Base-by-base conservation (phyloP, 2,113 vertebrate species). In the Anoplopoma fimbria region DNA sequence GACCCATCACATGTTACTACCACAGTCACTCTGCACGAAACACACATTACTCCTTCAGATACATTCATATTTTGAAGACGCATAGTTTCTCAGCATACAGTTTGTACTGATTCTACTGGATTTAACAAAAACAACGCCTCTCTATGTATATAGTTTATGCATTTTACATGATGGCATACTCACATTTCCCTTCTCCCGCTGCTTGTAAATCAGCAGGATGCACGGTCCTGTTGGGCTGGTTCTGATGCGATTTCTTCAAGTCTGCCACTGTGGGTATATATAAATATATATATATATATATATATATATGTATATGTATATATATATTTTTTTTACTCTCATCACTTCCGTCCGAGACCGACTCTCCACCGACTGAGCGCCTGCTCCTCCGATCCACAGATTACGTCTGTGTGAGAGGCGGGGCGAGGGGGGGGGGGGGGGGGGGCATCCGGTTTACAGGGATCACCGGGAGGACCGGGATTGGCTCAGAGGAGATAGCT, bases 401-500 rank as follows among this genome's bases (percentile, higher is more conserved):
- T 86, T 83, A 90, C 90, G 90, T 91, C 81, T 75, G 89, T 90
- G 49, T 84, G 90, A 87, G 88, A 75, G 87, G 79, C 83, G 77
- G 53, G 72, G 69, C n/a, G n/a, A n/a, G 89, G 93, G 87, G 88
- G 83, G 87, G 89, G 72, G 69, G 89, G 72, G 69, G 89, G 93
- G 87, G 88, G 83, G 87, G 89, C 69, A 81, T 88, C 86, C 82
- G 88, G 75, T 90, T 90, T 88, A 89, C 91, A 77, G 88, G 93
- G 87, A 90, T 76, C 87, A 79, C 80, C 84, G 84, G 74, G 62
- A 78, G 51, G 27, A 23, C n/a, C 53, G n/a, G 61, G 84, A 95
- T 95, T 95, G 94, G 95, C 84, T 91, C 75, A 21, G 33, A 70
- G 21, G 69, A 85, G 76, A 92, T 92, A 90, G 90, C 64, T 93